Conservation (phyloP, 2,113 vertebrate genomes). For the Leptobrachium leishanense region DNA sequence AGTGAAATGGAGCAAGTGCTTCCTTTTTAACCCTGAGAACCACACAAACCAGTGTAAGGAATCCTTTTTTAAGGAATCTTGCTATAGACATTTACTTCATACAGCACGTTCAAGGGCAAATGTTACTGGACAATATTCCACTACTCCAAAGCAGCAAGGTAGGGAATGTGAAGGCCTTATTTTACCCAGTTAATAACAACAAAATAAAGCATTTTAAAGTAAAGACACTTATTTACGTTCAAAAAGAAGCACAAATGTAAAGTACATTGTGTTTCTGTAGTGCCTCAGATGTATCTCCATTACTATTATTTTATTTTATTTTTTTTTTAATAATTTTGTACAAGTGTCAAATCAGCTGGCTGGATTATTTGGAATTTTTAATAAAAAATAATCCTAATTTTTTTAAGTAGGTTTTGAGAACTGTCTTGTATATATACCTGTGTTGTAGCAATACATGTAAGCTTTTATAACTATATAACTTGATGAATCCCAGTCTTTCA, state of each 20-base stretch:
- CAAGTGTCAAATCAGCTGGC: conserved; percentile 73
- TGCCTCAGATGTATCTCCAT: conserved; percentile 67
- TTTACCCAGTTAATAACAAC: conserved; percentile 7
- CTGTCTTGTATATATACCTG: conserved; percentile 93
- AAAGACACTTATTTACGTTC: conserved; percentile 22
- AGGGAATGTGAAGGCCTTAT: conserved; percentile 21
- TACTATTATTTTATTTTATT: conserved; percentile 53
- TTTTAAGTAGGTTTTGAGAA: conserved; percentile 82
- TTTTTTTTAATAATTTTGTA: conserved; percentile 71
- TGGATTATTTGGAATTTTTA: conserved; percentile 75
- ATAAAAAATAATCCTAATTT: conserved; percentile 71
- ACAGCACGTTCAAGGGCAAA: too few relatives aligned
- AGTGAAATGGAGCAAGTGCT: too few relatives aligned
- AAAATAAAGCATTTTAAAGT: conserved; percentile 16
- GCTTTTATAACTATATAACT: conserved; percentile 86
- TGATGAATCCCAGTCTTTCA: conserved; percentile 75
- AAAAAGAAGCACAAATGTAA: conserved; percentile 29
- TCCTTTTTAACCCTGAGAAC: too few relatives aligned
- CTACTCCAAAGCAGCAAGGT: conserved; percentile 2
- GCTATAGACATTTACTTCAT: too few relatives aligned
- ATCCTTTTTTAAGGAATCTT: too few relatives aligned
- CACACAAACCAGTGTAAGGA: too few relatives aligned
- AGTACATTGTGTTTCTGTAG: conserved; percentile 67
- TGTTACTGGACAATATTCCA: not conserved
- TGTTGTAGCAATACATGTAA: conserved; percentile 97